Evolutionary conservation across 2,797 vertebrate species (phyloP), one percentile per base, ranked within the genome.

Genomic region (Argya squamiceps): DNA sequence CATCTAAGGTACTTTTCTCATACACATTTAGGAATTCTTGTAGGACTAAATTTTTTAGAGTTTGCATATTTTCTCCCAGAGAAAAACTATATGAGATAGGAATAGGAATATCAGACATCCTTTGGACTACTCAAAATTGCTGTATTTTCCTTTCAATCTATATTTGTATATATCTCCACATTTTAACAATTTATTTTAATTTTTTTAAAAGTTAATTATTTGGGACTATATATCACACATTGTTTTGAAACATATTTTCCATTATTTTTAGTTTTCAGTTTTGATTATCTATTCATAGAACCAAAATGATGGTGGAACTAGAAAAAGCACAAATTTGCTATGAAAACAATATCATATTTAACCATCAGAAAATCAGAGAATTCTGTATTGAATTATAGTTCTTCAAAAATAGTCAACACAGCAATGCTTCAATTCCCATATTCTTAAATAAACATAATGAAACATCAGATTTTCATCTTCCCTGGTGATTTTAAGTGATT

Each of bases 91-190:
- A 68, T 43, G 30, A 82, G 37, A 76, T 14, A 5, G 6, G 3
- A 89, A 41, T 10, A 64, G 1, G 7, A 20, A 46, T 9, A 82
- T 12, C 4, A 71, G 24, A 36, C 1, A 49, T 43, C 5, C 7
- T 82, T 81, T 88, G 37, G 32, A 39, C 44, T 41, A 59, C 14
- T 53, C n/a, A 73, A 18, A 77, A 60, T 5, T 43, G 6, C 4
- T 41, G 1, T 10, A 14, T 76, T 83, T 67, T 60, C 17, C 13
- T 70, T 90, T 59, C 18, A 62, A 29, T 63, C 10, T 80, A 10
- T 62, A 60, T 65, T 64, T 65, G 9, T 6, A 49, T 4, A 12
- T 53, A 52, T 41, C 17, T n/a, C 32, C 37, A 39, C 0, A 1
- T 44, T 84, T 77, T 55, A 43, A 55, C 3, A 39, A n/a, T 53